Conservation (phyloP, 2,797 vertebrate species). For the Sebastolobus altivelis region DNA sequence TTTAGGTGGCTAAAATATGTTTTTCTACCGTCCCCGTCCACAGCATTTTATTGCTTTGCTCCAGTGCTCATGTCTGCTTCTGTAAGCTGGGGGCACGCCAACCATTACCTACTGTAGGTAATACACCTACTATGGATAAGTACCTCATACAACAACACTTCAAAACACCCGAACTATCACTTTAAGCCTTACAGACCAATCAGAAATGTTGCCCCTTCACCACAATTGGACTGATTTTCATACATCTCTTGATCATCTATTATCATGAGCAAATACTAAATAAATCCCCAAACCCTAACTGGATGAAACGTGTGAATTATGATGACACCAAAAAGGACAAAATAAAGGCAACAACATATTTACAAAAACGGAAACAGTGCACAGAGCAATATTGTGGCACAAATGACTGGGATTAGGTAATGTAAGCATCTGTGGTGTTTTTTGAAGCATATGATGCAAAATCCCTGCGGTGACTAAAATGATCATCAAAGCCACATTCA, state of each 20-base stretch:
- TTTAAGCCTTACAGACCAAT: neutral
- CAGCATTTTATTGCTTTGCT: neutral
- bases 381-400: slow-evolving; percentile 1
- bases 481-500: slow-evolving; percentile 20
- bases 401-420: slow-evolving; percentile 6
- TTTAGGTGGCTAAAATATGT: neutral
- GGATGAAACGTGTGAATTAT: neutral
- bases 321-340: neutral
- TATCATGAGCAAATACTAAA: neutral
- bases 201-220: neutral
- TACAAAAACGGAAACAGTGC: neutral
- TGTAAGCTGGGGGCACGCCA: neutral
- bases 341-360: neutral
- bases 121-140: neutral
- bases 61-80: neutral
- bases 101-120: too few relatives aligned
- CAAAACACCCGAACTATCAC: neutral
- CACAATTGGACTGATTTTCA: neutral
- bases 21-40: neutral
- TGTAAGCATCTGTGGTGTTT: slow-evolving; percentile 17
- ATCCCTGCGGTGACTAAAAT: slow-evolving; percentile 20
- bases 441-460: slow-evolving; percentile 26
- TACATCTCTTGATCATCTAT: neutral
- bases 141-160: neutral
- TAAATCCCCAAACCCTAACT: neutral